Percentiles rank a stretch among this genome's conserved stretches.
Evolutionary conservation across 1,140 invertebrate genomes (phyloP).

Genomic region (Cepaea nemoralis): DNA sequence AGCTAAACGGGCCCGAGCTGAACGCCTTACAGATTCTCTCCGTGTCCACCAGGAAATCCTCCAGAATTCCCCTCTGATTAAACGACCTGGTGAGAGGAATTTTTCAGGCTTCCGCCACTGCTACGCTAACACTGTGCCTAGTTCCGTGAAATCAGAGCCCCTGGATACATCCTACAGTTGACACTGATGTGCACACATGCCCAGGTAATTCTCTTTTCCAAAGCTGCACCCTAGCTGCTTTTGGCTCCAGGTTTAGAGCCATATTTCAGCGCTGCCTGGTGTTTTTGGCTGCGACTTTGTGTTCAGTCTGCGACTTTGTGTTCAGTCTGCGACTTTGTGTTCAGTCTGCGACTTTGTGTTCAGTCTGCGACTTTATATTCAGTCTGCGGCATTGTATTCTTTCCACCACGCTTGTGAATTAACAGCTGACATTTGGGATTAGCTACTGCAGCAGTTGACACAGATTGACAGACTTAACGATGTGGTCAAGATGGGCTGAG

Average conservation of each 20-base stretch:
- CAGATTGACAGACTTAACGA: no score
- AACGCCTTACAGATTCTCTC: slow-evolving; percentile 42
- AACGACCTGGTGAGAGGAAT: slow-evolving; percentile 42
- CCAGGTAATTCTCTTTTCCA: background rate
- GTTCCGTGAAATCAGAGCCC: slow-evolving; percentile 43
- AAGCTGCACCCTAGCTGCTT: slow-evolving; percentile 39
- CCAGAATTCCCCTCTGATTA: slow-evolving; percentile 47
- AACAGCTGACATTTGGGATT: no score
- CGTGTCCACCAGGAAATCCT: slow-evolving; percentile 46
- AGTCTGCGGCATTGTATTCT: no score
- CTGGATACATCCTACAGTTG: slow-evolving; percentile 40
- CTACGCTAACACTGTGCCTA: slow-evolving; percentile 38
- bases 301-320: slow-evolving; percentile 17
- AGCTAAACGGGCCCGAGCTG: slow-evolving; percentile 36
- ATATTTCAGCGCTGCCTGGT: background rate
- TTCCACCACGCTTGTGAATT: no score
- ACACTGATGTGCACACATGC: background rate
- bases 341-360: slow-evolving; percentile 19
- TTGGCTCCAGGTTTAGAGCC: slow-evolving; percentile 14
- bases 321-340: slow-evolving; percentile 22
- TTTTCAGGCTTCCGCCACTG: slow-evolving; percentile 45
- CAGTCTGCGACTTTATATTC: slow-evolving; percentile 17
- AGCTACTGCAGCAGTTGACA: no score
- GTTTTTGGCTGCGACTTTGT: slow-evolving; percentile 3
- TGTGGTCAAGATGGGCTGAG: no score